Evolutionary conservation across 2,113 vertebrate genomes (phyloP).

Genomic region (Calypte anna): DNA sequence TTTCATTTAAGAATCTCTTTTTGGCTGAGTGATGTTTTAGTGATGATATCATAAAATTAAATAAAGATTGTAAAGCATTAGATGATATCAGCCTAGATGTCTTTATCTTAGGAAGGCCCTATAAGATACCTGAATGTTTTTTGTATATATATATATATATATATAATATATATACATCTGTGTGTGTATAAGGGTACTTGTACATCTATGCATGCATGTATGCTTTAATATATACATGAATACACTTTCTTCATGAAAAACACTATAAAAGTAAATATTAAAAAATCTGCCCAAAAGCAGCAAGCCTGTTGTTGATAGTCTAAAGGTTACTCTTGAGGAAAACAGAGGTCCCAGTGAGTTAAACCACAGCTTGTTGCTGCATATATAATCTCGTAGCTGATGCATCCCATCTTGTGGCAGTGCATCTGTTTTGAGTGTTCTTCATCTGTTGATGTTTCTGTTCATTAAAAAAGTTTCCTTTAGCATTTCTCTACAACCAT

Average conservation of each 20-base stretch:
- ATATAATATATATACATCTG: not conserved
- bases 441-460: not conserved
- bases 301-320: not conserved
- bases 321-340: not conserved
- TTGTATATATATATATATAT: not conserved
- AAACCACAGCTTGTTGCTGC: not conserved
- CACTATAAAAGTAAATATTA: not conserved
- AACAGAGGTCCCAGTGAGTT: not conserved
- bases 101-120: not conserved
- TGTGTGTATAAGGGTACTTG: not conserved
- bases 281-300: not conserved
- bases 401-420: not conserved
- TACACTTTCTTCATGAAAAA: not conserved
- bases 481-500: not conserved
- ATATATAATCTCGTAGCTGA: not conserved
- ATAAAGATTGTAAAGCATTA: not conserved
- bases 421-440: not conserved
- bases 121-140: not conserved
- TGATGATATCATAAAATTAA: not conserved
- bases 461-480: not conserved
- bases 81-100: not conserved
- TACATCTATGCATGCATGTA: rapidly evolving
- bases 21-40: not conserved
- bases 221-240: not conserved
- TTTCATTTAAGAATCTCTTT: not conserved